Percentiles rank a stretch among this genome's conserved stretches.
Conservation (phyloP, 2,888 invertebrate genomes). For the Tipula lateralis region DNA sequence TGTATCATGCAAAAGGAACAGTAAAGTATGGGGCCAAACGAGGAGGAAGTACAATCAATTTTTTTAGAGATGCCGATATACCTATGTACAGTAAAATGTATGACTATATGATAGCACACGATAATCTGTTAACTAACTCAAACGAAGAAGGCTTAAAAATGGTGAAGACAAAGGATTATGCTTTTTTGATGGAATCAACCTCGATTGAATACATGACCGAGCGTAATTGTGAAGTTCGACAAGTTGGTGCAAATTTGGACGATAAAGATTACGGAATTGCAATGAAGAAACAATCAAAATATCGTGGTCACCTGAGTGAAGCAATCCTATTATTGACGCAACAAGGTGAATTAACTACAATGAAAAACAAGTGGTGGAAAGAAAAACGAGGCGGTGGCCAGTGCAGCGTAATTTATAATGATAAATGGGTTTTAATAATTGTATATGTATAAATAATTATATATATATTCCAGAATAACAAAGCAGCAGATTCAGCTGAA, state of each 20-base stretch:
- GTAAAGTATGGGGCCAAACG: constrained; percentile 82
- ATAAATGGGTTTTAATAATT: too few relatives aligned
- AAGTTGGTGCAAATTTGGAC: constrained; percentile 60
- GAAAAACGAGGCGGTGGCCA: constrained; percentile 72
- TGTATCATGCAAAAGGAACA: constrained; percentile 68
- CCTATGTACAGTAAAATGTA: constrained; percentile 76
- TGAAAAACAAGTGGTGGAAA: constrained; percentile 90
- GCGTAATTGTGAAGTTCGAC: constrained; percentile 59
- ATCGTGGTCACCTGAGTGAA: constrained; percentile 70
- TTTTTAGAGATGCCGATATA: constrained; percentile 81
- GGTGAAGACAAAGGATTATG: constrained; percentile 56
- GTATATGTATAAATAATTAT: neutral
- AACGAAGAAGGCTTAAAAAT: constrained; percentile 57
- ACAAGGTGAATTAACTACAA: constrained; percentile 65
- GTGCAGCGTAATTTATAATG: constrained; percentile 57
- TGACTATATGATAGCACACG: constrained; percentile 67
- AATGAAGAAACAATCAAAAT: constrained; percentile 59
- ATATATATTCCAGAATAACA: constrained; percentile 36
- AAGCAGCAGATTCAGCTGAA: constrained; percentile 46
- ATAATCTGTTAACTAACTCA: constrained; percentile 51
- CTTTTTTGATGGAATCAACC: constrained; percentile 74
- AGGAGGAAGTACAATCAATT: constrained; percentile 82
- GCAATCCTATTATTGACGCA: constrained; percentile 83
- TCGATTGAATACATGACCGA: constrained; percentile 69
- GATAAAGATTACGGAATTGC: constrained; percentile 72